Conservation (phyloP, 1,140 invertebrate genomes). For the Ceratitis capitata region DNA sequence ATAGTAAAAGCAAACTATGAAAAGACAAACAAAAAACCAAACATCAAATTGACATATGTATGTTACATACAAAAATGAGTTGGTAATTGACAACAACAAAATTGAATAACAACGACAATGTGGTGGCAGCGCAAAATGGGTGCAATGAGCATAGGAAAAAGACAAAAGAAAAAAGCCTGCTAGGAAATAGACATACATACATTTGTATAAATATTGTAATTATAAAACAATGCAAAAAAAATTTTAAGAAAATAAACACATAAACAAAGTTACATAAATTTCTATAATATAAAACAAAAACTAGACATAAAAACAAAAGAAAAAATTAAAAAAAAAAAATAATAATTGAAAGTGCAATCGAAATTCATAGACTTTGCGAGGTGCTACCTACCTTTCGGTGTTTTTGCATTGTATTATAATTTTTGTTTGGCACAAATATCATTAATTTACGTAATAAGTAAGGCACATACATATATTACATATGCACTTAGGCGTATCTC, state of each 20-base stretch:
- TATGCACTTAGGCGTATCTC: too few species aligned
- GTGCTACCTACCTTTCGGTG: not conserved
- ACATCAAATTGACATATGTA: not conserved
- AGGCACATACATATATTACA: too few species aligned
- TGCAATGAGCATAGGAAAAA: too few species aligned
- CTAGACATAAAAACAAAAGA: not conserved
- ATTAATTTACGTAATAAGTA: conserved; percentile 27
- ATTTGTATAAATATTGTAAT: too few species aligned
- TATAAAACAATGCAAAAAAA: not conserved
- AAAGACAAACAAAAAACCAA: too few species aligned
- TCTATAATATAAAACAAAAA: not conserved
- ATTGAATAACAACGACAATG: not conserved
- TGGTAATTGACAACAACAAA: not conserved
- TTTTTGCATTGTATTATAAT: not conserved
- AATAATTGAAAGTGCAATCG: not conserved
- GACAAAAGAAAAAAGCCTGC: too few species aligned
- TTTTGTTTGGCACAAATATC: not conserved
- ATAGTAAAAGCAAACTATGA: not conserved
- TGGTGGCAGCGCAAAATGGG: too few species aligned
- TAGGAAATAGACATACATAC: too few species aligned
- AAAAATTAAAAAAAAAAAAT: not conserved
- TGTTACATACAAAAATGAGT: not conserved
- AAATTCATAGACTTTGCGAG: not conserved
- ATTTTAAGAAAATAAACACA: not conserved
- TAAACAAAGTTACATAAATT: not conserved